These are phyloP conservation scores for Pseudotriccus pelzelni DNA, from an alignment of 2,797 vertebrate genomes.

Conservation along the genomic window DNA sequence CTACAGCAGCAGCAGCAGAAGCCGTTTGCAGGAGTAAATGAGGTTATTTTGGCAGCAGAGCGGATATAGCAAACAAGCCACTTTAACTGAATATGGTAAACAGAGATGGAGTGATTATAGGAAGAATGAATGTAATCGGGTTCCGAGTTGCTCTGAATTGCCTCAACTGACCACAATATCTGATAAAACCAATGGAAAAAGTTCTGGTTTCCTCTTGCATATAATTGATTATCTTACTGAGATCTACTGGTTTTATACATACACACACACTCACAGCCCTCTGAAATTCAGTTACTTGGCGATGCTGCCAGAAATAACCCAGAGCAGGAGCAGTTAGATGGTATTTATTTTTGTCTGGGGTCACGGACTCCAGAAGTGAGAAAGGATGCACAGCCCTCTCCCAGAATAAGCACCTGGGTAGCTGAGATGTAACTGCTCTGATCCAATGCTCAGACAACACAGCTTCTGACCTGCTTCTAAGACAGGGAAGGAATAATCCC, in stretches of 20 bases:
- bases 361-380: constrained; percentile 15
- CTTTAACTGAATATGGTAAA: constrained; percentile 89
- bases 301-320: constrained; percentile 73
- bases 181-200: constrained; percentile 91
- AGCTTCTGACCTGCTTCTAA: neutral
- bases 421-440: neutral
- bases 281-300: constrained; percentile 73
- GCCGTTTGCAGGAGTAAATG: constrained; percentile 72
- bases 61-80: constrained; percentile 83
- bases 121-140: constrained; percentile 72
- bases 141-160: constrained; percentile 82
- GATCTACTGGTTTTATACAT: constrained; percentile 78
- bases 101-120: constrained; percentile 87
- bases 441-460: neutral
- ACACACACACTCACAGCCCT: constrained; percentile 10
- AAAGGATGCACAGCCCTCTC: constrained; percentile 41
- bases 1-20: constrained; percentile 35
- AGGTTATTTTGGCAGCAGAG: constrained; percentile 83
- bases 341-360: constrained; percentile 60
- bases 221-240: constrained; percentile 88
- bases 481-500: neutral
- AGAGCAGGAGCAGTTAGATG: constrained; percentile 43
- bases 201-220: constrained; percentile 91
- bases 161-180: constrained; percentile 85
- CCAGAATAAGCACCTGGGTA: constrained; percentile 21